Percentiles rank a stretch among this genome's conserved stretches.
These are phyloP conservation scores for Pluvialis apricaria DNA, from an alignment of 2,113 vertebrate genomes.

Conservation along the genomic window DNA sequence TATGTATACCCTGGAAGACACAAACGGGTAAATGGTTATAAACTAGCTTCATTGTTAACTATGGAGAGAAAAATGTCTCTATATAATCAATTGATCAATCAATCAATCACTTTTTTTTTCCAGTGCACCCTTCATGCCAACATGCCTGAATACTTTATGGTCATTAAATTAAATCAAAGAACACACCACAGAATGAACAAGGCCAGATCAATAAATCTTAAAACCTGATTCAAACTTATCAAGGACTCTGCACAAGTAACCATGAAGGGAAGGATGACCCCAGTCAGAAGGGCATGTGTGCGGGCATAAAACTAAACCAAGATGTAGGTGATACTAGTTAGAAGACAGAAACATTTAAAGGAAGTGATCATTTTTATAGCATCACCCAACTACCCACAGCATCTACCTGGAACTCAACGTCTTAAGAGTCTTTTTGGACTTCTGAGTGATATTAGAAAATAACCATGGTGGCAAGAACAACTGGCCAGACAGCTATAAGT, in stretches of 20 bases:
- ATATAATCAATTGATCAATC: slow-evolving; percentile 20
- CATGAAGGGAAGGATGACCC: slow-evolving; percentile 21
- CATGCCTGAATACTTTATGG: slow-evolving; percentile 49
- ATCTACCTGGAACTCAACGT: background rate
- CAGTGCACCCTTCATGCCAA: slow-evolving; percentile 24
- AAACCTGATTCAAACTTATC: slow-evolving; percentile 49
- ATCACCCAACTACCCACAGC: background rate
- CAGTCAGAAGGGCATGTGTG: background rate
- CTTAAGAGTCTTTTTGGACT: background rate
- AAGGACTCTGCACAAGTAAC: slow-evolving; percentile 52
- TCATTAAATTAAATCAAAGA: slow-evolving; percentile 62
- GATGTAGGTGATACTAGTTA: background rate
- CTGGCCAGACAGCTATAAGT: background rate
- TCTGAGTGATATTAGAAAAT: background rate
- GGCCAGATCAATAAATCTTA: slow-evolving; percentile 62
- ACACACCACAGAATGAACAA: slow-evolving; percentile 32
- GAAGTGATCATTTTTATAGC: background rate
- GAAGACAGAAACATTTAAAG: background rate
- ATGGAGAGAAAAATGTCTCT: background rate
- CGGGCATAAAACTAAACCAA: background rate
- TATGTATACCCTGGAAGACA: background rate
- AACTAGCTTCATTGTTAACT: slow-evolving; percentile 13
- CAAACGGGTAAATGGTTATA: background rate
- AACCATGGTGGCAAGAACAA: background rate
- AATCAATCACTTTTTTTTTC: background rate